phyloP scores from a whole-genome alignment of 2,797 vertebrate genomes.

The Hafferia zeledoni region DNA sequence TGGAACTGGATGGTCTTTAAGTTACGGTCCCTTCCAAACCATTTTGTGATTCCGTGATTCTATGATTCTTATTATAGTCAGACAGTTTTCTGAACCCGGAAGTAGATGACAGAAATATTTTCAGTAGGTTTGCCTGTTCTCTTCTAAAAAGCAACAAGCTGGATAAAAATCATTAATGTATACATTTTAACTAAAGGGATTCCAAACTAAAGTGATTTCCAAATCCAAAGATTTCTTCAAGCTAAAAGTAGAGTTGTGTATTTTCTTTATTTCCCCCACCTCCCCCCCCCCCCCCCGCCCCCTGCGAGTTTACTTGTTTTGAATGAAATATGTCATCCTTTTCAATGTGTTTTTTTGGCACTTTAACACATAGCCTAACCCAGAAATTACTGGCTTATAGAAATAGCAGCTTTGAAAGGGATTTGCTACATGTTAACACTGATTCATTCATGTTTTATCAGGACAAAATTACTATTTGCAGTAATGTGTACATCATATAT shows the following conservation, averaged over 20 bases:
- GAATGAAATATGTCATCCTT: background rate
- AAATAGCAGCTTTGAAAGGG: slow-evolving; percentile 14
- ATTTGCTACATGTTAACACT: background rate
- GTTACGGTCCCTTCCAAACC: background rate
- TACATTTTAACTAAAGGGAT: background rate
- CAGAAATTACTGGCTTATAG: slow-evolving; percentile 6
- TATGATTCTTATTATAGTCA: background rate
- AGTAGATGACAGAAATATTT: background rate
- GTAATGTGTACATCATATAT: background rate
- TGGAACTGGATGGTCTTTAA: background rate
- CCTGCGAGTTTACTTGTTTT: background rate
- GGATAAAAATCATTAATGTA: background rate
- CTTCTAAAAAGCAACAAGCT: background rate
- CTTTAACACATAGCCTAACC: background rate
- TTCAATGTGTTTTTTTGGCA: background rate
- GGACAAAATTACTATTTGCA: background rate
- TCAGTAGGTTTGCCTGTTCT: background rate
- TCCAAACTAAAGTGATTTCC: background rate
- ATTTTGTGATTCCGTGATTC: background rate
- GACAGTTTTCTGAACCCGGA: background rate
- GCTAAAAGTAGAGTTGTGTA: background rate
- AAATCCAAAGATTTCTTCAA: background rate
- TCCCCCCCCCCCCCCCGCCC: no score
- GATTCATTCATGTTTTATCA: background rate
- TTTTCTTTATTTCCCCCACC: background rate